Base-by-base conservation (phyloP, 2,888 invertebrate genomes). In the Stegophylla sp. region DNA sequence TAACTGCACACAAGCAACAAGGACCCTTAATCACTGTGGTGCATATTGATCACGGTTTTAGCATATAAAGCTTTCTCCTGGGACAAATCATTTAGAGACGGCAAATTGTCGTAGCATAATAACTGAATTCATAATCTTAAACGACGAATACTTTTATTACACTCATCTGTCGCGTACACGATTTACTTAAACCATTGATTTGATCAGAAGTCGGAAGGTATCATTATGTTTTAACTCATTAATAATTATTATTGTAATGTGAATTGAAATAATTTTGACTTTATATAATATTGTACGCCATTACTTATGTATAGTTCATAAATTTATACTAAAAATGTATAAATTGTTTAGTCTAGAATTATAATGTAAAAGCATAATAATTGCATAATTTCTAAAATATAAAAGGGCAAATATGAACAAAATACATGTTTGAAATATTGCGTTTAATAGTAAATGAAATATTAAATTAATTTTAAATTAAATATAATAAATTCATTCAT, bases 21-120 rank as follows among this genome's bases (percentile, higher is more conserved):
- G 26, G 56, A 61, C 45, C 43, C 26, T 73, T 73, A 61, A 73
- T 61, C 43, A 59, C 43, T 26, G 43, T 61, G n/a, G 45, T 45
- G 73, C 59, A 61, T 61, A 59, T 73, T 45, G 59, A 73, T 61
- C 59, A 59, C 59, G 20, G 28, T 4, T 74, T 74, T 74, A 20
- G 61, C 59, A 45, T 61, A 61, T n/a, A 73, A 45, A 73, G 59
- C 59, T 26, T 13, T 59, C 59, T n/a, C 45, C 26, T 5, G 73
- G 28, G 73, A 61, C 45, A 4, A 61, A 7, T 23, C 59, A 26
- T 43, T 56, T 17, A 43, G 41, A 12, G 23, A 43, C 41, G 12
- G 20, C 34, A 53, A 53, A 53, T 71, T 34, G 34, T 53, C 34
- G 34, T 53, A 34, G 51, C 17, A 34, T n/a, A 17, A 34, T 51